Base-by-base conservation (phyloP, 2,797 vertebrate genomes). In the Sebastes taczanowskii region DNA sequence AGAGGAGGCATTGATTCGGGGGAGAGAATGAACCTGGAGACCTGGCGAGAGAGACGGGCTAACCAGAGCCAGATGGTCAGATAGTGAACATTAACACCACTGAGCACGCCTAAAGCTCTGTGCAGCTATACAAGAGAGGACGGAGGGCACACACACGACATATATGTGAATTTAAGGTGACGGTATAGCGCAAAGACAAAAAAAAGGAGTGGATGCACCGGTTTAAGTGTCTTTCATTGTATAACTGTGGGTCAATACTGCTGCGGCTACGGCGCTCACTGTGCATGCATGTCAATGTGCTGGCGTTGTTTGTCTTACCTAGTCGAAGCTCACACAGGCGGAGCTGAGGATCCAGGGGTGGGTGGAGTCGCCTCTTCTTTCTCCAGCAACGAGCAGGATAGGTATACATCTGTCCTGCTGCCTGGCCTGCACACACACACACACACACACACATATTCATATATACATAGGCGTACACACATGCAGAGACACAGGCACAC, bases 371-470 rank as follows among this genome's bases (percentile, higher is more conserved):
- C 89, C 97, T 96, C 94, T 98, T 99, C 95, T 99, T 99, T 86
- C 97, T 97, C 98, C 98, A 99, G 93, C 98, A 99, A 59, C 98
- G 98, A 56, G 98, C 97, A 13, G 98, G 98, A 84, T 99, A 99
- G 0, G 97, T 98, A 87, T 99, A 99, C 90, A 99, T 96, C 95
- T 99, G 98, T 94, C 98, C 98, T 0, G 97, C 96, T 67, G 97
- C 97, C 78, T 97, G 93, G 71, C 97, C 98, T 99, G 89, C 23
- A 84, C 38, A 69, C 64, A 90, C 74, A 89, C 77, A 86, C 82
- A 86, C 23, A 23, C 23, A 23, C 23, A 23, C 23, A 23, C 23
- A 23, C 49, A 65, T 7, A 80, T 11, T 82, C 14, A 20, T 1
- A 77, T 46, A 82, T 20, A 59, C 20, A 53, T 20, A 61, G 13